Evolutionary conservation across 2,888 invertebrate genomes (phyloP).

Genomic region (Nemapogon koenigi): DNA sequence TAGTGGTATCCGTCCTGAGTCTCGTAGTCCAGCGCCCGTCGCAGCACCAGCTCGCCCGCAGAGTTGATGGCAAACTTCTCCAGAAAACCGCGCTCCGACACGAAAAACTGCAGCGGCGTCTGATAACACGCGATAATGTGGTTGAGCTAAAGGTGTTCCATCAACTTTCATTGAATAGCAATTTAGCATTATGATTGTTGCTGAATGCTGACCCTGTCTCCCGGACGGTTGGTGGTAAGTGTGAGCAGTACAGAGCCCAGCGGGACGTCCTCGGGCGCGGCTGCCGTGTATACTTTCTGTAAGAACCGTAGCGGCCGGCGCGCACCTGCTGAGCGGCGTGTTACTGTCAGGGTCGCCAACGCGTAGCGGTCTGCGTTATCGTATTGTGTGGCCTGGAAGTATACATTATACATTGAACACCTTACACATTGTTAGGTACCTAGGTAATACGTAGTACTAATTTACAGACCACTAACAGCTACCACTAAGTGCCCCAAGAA

Average conservation of each 20-base stretch:
- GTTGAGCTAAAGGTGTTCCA: neutral
- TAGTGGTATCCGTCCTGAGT: slow-evolving; percentile 73
- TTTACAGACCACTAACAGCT: too few relatives aligned
- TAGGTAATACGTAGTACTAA: neutral
- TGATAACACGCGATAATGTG: slow-evolving; percentile 26
- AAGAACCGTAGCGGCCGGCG: slow-evolving; percentile 69
- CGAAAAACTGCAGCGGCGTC: slow-evolving; percentile 74
- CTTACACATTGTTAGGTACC: neutral
- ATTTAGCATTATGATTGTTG: neutral
- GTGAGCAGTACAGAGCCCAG: slow-evolving; percentile 76
- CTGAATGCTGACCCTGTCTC: slow-evolving; percentile 38
- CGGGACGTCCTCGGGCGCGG: slow-evolving; percentile 78
- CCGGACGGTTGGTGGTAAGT: slow-evolving; percentile 69
- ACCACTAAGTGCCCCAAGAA: too few relatives aligned
- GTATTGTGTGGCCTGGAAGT: slow-evolving; percentile 72
- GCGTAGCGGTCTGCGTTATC: slow-evolving; percentile 91
- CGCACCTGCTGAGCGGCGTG: slow-evolving; percentile 18
- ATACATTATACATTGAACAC: slow-evolving; percentile 5
- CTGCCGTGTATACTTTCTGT: slow-evolving; percentile 72
- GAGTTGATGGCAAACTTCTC: slow-evolving; percentile 79
- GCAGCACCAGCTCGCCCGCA: slow-evolving; percentile 80
- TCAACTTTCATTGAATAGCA: neutral
- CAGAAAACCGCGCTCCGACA: slow-evolving; percentile 75
- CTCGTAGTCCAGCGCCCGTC: slow-evolving; percentile 81
- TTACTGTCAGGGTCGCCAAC: slow-evolving; percentile 78